Evolutionary conservation across 2,797 vertebrate genomes (phyloP).

Genomic region (Gymnoscopelus braueri): DNA sequence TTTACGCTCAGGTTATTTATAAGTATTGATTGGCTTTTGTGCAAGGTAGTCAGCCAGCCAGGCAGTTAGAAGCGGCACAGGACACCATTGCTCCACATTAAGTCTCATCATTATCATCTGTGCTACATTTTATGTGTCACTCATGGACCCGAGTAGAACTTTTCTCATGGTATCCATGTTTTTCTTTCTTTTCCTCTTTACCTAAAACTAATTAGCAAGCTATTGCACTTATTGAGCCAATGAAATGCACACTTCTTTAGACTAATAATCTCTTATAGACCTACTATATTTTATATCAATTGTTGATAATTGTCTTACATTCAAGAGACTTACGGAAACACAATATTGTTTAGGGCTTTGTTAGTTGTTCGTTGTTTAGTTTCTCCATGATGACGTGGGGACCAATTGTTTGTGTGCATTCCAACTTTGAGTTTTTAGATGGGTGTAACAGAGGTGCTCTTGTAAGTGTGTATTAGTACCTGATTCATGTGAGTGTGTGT

Average conservation of each 20-base stretch:
- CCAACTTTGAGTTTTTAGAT: neutral
- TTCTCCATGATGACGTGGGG: too few relatives aligned
- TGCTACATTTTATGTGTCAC: slow-evolving; percentile 34
- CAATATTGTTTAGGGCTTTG: too few relatives aligned
- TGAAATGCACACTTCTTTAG: neutral
- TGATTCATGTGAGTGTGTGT: neutral
- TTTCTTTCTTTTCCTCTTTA: neutral
- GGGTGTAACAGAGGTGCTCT: neutral
- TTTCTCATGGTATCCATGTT: neutral
- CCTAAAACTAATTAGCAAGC: neutral
- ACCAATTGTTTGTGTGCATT: slow-evolving; percentile 1
- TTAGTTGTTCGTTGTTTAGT: too few relatives aligned
- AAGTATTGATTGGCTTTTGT: slow-evolving; percentile 77
- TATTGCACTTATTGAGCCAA: neutral
- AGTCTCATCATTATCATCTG: slow-evolving; percentile 44
- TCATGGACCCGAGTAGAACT: slow-evolving; percentile 12
- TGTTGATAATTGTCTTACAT: too few relatives aligned
- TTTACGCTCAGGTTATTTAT: slow-evolving; percentile 80
- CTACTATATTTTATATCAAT: too few relatives aligned
- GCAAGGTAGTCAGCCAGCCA: slow-evolving; percentile 71
- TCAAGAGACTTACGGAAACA: too few relatives aligned
- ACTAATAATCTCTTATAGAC: neutral
- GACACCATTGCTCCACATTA: slow-evolving; percentile 57
- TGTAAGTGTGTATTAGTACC: slow-evolving; percentile 1
- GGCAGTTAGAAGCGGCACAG: slow-evolving; percentile 59